Evolutionary conservation across 2,113 vertebrate species (phyloP).

Genomic region (Syrmaticus mikado): DNA sequence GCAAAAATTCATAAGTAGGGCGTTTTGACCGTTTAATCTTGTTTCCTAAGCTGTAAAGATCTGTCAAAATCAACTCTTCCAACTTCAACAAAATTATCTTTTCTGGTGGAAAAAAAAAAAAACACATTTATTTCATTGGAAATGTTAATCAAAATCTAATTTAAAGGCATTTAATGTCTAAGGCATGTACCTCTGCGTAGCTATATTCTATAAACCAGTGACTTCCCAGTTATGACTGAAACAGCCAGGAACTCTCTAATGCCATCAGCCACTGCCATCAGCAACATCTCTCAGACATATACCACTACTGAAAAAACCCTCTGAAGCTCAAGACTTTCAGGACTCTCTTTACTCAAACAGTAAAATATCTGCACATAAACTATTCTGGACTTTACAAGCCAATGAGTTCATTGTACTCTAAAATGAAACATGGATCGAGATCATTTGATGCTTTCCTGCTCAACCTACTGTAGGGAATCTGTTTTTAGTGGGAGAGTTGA

Average conservation of each 20-base stretch:
- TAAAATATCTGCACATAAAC: not conserved
- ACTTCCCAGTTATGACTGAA: not conserved
- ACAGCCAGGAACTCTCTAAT: not conserved
- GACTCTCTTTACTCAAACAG: not conserved
- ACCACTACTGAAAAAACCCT: not conserved
- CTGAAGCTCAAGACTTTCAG: not conserved
- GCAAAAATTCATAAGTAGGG: not conserved
- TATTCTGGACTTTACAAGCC: not conserved
- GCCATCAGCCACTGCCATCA: not conserved
- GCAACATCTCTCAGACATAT: not conserved
- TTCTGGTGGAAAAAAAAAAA: not conserved
- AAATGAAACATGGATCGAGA: not conserved
- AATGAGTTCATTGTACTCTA: not conserved
- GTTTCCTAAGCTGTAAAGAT: not conserved
- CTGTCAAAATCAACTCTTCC: not conserved
- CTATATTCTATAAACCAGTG: not conserved
- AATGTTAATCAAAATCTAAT: not conserved
- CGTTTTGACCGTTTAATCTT: not conserved
- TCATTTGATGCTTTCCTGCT: too few species aligned
- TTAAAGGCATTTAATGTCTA: not conserved
- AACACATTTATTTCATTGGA: not conserved
- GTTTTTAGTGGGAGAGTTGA: too few species aligned
- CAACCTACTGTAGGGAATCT: too few species aligned
- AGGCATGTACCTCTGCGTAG: not conserved
- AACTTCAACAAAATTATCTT: not conserved